These are phyloP conservation scores for Drosophila carrolli DNA, from an alignment of 1,140 invertebrate species.

Conservation along the genomic window DNA sequence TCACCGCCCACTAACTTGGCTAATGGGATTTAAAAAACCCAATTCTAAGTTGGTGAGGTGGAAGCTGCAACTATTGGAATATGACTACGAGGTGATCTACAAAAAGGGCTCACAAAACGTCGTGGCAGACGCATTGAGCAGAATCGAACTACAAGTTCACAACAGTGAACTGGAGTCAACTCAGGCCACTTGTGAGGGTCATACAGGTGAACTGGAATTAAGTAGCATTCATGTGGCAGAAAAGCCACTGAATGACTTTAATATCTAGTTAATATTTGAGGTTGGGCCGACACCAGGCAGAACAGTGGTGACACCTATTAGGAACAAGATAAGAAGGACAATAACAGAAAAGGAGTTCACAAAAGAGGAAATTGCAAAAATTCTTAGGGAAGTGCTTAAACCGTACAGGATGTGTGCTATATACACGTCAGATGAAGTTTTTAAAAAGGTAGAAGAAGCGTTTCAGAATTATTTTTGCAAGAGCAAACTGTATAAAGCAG, in stretches of 20 bases:
- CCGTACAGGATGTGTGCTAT: conserved; percentile 17
- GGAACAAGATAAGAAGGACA: conserved; percentile 6
- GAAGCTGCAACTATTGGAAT: not conserved
- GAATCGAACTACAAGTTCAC: not conserved
- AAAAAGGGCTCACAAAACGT: conserved; percentile 18
- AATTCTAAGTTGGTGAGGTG: conserved; percentile 10
- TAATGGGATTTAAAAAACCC: conserved; percentile 12
- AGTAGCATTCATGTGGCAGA: conserved; percentile 4
- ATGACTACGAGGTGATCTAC: not conserved
- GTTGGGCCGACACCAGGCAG: not conserved
- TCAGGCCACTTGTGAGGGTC: too few relatives aligned
- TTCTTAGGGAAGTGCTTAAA: too few relatives aligned
- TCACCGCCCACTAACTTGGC: conserved; percentile 15
- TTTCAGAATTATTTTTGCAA: conserved; percentile 12
- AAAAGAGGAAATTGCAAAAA: too few relatives aligned
- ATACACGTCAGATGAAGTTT: conserved; percentile 9
- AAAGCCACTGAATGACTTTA: conserved; percentile 21
- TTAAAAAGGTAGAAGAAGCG: conserved; percentile 14
- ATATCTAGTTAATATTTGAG: conserved; percentile 19
- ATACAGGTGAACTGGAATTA: not conserved
- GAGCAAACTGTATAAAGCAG: conserved; percentile 7
- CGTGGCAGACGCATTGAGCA: conserved; percentile 8
- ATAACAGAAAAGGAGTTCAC: conserved; percentile 2
- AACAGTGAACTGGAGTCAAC: not conserved
- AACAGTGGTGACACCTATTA: not conserved